These are phyloP conservation scores for Sebastes nivosus DNA, from an alignment of 2,797 vertebrate genomes.

Conservation along the genomic window DNA sequence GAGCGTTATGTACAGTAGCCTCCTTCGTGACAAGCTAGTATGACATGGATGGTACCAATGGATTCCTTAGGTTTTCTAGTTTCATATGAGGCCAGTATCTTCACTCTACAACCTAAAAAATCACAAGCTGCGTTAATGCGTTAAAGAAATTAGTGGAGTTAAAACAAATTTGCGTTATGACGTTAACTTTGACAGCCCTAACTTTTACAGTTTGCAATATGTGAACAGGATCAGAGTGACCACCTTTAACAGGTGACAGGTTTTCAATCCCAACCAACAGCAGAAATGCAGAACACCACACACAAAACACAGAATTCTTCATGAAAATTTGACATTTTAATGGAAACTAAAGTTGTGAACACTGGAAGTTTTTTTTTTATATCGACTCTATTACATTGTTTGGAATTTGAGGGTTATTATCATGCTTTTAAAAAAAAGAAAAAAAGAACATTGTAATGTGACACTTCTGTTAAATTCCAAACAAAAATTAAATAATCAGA, in stretches of 20 bases:
- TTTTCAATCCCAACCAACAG: background rate
- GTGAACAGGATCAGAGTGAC: background rate
- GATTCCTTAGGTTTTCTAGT: no score
- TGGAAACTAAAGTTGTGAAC: slow-evolving; percentile 83
- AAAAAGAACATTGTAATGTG: slow-evolving; percentile 67
- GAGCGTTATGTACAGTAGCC: no score
- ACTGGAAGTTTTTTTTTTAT: slow-evolving; percentile 64
- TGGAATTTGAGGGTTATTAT: slow-evolving; percentile 79
- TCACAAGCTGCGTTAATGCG: no score
- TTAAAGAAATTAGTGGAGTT: no score
- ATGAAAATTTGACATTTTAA: slow-evolving; percentile 84
- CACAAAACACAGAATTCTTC: slow-evolving; percentile 37
- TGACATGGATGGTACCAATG: no score
- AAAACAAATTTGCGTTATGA: no score
- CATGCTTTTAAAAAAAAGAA: slow-evolving; percentile 71
- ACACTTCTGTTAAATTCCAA: slow-evolving; percentile 72
- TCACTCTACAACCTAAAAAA: no score
- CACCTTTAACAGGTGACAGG: background rate
- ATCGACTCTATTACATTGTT: slow-evolving; percentile 78
- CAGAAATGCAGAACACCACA: background rate
- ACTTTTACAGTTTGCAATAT: background rate
- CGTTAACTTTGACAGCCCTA: no score
- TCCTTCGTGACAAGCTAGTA: no score
- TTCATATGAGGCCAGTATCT: no score
- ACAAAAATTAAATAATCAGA: slow-evolving; percentile 64